phyloP scores from a whole-genome alignment of 2,888 invertebrate genomes.

The Apotomis betuletana region DNA sequence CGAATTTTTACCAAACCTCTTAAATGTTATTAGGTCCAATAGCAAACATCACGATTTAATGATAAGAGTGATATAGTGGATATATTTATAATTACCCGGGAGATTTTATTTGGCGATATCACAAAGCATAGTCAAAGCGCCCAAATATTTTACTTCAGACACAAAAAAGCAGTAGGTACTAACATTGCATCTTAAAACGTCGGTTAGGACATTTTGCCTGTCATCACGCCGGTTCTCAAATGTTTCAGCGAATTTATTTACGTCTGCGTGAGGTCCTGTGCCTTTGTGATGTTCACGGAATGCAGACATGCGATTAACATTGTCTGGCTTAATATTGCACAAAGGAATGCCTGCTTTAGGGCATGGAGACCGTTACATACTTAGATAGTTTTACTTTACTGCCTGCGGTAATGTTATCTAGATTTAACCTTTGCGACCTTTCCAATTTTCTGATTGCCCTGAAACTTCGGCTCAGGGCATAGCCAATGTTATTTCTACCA shows the following conservation, averaged over 20 bases:
- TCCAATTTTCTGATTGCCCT: too few species aligned
- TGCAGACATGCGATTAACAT: conserved; percentile 35
- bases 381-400: not conserved
- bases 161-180: not conserved
- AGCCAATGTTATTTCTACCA: too few species aligned
- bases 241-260: conserved; percentile 40
- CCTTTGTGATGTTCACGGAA: conserved; percentile 39
- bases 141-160: not conserved
- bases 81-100: too few species aligned
- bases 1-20: too few species aligned
- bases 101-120: too few species aligned
- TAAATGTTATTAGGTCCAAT: too few species aligned
- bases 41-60: too few species aligned
- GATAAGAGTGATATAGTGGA: too few species aligned
- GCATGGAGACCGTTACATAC: conserved; percentile 3
- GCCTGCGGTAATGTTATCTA: not conserved
- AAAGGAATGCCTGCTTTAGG: conserved; percentile 24
- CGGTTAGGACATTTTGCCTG: not conserved
- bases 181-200: not conserved
- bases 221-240: conserved; percentile 40
- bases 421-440: not conserved
- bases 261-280: conserved; percentile 38
- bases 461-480: too few species aligned
- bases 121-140: too few species aligned
- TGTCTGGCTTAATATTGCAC: conserved; percentile 26